Evolutionary conservation across 1,140 invertebrate genomes (phyloP), one percentile per base, ranked within the genome.

Genomic region (Lysiphlebus fabarum): DNA sequence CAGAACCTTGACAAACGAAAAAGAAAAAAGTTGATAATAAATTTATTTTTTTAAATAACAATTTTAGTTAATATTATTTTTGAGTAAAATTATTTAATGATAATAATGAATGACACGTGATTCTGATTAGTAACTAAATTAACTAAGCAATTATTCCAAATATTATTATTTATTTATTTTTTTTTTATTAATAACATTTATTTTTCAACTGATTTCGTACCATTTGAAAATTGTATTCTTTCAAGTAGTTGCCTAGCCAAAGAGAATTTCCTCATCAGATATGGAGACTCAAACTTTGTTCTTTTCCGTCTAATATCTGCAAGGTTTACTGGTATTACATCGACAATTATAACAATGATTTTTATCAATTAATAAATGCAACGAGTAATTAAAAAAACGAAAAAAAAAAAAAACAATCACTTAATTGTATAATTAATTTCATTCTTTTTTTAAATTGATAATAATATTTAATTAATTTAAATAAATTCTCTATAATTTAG

Each of bases 301-400:
- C 72, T 74, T 74, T 74, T 74, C 69, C 72, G 69, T 68, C 70
- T 72, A 66, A 74, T 65, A 71, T 73, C 72, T 74, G 72, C 58
- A 74, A 74, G 56, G 64, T 61, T 70, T 71, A 49, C 64, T 71
- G 56, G 48, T 55, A 45, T 61, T 65, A 67, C 58, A 66, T 49
- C 12, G 33, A 53, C 34, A 61, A 36, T 51, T 37, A 42, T 7
- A 37, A 10, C 10, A 59, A 53, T 44, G 4, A 26, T 26, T 26
- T 26, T 26, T 4, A 26, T 26, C 4, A 26, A 26, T 26, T 26
- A 26, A 26, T 26, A 26, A 26, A n/a, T n/a, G n/a, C n/a, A n/a
- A n/a, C n/a, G n/a, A n/a, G n/a, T n/a, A n/a, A n/a, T n/a, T n/a
- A n/a, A n/a, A n/a, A n/a, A n/a, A n/a, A n/a, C n/a, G n/a, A n/a